Evolutionary conservation across 2,888 invertebrate species (phyloP).

Genomic region (Linnaemya tessellans): DNA sequence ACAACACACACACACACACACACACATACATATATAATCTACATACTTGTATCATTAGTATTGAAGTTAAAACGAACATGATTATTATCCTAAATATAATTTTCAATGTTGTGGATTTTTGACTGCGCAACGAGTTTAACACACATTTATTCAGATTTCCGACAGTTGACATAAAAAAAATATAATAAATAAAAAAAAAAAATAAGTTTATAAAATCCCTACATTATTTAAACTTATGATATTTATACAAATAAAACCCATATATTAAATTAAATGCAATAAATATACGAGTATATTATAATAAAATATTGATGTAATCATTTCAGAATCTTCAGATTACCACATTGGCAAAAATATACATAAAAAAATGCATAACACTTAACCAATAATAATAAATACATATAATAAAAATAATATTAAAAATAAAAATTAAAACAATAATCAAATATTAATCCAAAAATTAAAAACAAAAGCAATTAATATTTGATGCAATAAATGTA

Average conservation of each 20-base stretch:
- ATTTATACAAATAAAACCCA: constrained; percentile 22
- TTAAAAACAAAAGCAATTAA: constrained; percentile 65
- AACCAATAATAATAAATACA: constrained; percentile 51
- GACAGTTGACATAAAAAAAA: background rate
- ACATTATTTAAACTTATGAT: constrained; percentile 23
- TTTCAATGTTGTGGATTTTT: constrained; percentile 67
- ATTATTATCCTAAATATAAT: constrained; percentile 48
- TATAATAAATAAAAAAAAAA: no score
- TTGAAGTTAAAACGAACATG: constrained; percentile 39
- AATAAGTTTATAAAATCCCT: background rate
- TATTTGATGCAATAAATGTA: constrained; percentile 82
- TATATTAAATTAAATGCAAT: constrained; percentile 37
- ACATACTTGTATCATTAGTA: constrained; percentile 25
- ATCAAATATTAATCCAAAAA: constrained; percentile 70
- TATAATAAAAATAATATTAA: constrained; percentile 18
- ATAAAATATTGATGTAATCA: constrained; percentile 49
- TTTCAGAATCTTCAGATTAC: constrained; percentile 53
- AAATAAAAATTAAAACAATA: constrained; percentile 45
- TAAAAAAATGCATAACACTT: constrained; percentile 33
- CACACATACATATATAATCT: constrained; percentile 35
- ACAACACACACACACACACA: constrained; percentile 42
- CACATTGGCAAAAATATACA: constrained; percentile 18
- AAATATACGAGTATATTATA: constrained; percentile 20
- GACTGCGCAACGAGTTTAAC: constrained; percentile 64
- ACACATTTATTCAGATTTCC: constrained; percentile 50